A percentile compares a stretch with the other conserved stretches of the same genome.
Evolutionary conservation across 2,113 vertebrate genomes (phyloP).

Genomic region (Lucifuga dentata): DNA sequence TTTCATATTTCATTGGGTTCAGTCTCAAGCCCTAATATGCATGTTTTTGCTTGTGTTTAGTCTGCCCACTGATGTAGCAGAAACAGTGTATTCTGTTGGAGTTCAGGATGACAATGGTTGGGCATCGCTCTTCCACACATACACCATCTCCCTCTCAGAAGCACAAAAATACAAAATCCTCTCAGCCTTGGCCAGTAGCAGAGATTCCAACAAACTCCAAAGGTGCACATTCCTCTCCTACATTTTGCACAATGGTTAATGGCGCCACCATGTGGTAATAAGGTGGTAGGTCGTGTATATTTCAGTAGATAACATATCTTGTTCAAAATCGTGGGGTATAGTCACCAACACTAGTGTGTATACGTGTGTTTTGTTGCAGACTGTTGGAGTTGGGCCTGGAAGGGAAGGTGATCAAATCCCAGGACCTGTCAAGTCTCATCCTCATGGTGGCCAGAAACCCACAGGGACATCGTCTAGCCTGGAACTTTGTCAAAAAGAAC

Average conservation of each 20-base stretch:
- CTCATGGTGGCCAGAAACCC: conserved; percentile 79
- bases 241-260: conserved; percentile 17
- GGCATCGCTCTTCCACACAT: conserved; percentile 76
- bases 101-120: conserved; percentile 80
- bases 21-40: conserved; percentile 20
- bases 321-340: neutral
- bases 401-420: conserved; percentile 78
- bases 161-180: conserved; percentile 81
- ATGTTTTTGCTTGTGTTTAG: conserved; percentile 58
- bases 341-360: neutral
- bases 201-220: conserved; percentile 74
- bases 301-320: neutral
- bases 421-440: conserved; percentile 78
- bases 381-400: conserved; percentile 80
- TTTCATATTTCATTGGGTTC: conserved; percentile 10
- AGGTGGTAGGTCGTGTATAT: neutral
- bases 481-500: conserved; percentile 84
- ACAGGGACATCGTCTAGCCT: conserved; percentile 77
- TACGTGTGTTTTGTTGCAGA: conserved; percentile 52
- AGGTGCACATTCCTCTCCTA: conserved; percentile 50
- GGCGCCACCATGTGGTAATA: conserved; percentile 55
- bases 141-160: conserved; percentile 75
- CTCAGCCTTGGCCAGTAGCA: conserved; percentile 76
- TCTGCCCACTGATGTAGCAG: conserved; percentile 80
- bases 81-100: conserved; percentile 81